Evolutionary conservation across 2,797 vertebrate genomes (phyloP).

Genomic region (Cryptoprocta ferox): DNA sequence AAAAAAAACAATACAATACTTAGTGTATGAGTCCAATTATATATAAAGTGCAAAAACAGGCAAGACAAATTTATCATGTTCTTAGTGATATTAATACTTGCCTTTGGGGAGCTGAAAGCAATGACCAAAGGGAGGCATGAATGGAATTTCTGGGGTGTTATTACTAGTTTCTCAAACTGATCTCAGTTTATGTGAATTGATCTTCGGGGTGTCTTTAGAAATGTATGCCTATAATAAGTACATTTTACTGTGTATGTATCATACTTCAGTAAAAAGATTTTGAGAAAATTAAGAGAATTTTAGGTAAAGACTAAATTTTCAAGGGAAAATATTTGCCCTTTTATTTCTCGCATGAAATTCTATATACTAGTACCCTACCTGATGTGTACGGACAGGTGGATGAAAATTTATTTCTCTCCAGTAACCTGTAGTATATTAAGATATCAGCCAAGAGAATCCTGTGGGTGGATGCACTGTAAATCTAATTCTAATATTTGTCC

Average conservation of each 20-base stretch:
- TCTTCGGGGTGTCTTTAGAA: neutral
- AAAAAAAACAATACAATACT: neutral
- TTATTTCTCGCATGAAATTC: neutral
- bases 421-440: neutral
- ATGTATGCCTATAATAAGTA: neutral
- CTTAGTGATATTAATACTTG: accelerated
- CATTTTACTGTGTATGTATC: neutral
- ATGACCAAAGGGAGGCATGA: neutral
- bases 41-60: neutral
- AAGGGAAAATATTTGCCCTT: neutral
- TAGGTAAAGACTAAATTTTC: neutral
- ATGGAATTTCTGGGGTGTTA: neutral
- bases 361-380: neutral
- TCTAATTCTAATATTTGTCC: neutral
- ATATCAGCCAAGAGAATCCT: neutral
- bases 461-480: neutral
- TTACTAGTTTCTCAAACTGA: neutral
- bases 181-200: neutral
- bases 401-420: neutral
- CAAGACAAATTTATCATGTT: neutral
- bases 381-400: neutral
- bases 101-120: neutral
- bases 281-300: neutral
- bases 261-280: neutral
- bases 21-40: neutral